Conservation (phyloP, 2,888 invertebrate species). For the Erynnis tages region DNA sequence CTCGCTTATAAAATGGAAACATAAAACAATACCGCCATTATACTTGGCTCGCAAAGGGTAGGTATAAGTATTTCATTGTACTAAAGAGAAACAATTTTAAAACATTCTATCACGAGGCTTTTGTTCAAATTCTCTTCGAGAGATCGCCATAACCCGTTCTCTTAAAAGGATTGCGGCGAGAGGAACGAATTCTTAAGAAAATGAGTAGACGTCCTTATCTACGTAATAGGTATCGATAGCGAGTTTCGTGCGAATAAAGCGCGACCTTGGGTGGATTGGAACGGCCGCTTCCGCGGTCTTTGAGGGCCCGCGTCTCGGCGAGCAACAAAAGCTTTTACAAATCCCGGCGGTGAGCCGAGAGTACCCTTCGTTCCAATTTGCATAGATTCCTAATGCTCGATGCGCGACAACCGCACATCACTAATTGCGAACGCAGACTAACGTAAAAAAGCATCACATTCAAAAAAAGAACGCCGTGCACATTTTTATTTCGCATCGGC, state of each 20-base stretch:
- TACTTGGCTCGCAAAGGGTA: slow-evolving; percentile 33
- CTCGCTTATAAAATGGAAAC: slow-evolving; percentile 26
- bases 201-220: slow-evolving; percentile 44
- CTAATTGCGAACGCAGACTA: slow-evolving; percentile 81
- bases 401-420: slow-evolving; percentile 73
- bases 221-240: slow-evolving; percentile 29
- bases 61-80: slow-evolving; percentile 34
- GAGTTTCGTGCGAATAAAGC: slow-evolving; percentile 26
- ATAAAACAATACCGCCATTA: slow-evolving; percentile 38
- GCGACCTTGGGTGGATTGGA: slow-evolving; percentile 58
- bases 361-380: slow-evolving; percentile 50
- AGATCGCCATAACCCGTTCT: slow-evolving; percentile 57
- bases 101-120: slow-evolving; percentile 57
- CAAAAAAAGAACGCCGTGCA: slow-evolving; percentile 76
- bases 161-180: slow-evolving; percentile 63
- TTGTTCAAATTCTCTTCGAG: slow-evolving; percentile 53
- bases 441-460: slow-evolving; percentile 78
- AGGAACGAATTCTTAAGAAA: slow-evolving; percentile 51
- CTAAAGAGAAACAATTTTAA: slow-evolving; percentile 51
- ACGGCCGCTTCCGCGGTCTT: slow-evolving; percentile 60
- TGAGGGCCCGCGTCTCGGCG: slow-evolving; percentile 32
- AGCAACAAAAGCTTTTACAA: slow-evolving; percentile 57
- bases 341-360: slow-evolving; percentile 36
- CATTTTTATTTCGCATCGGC: slow-evolving; percentile 77
- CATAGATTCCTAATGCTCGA: slow-evolving; percentile 68